Evolutionary conservation across 2,113 vertebrate species (phyloP).

Genomic region (Mixornis gularis): DNA sequence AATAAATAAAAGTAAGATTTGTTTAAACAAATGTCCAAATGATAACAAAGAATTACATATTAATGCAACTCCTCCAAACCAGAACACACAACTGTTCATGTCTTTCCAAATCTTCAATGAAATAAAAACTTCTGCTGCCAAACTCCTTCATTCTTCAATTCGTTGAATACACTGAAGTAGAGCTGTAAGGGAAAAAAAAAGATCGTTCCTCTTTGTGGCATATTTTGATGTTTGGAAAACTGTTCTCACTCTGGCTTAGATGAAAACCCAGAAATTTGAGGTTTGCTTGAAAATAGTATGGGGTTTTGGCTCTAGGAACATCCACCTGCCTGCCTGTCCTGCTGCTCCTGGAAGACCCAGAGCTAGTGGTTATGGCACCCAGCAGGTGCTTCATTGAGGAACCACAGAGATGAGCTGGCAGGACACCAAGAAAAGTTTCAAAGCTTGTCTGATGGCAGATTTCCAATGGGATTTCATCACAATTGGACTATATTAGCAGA

Average conservation of each 20-base stretch:
- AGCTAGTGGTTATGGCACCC: not conserved
- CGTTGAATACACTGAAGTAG: not conserved
- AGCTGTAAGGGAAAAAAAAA: not conserved
- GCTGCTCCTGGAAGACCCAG: not conserved
- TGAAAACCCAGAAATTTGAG: not conserved
- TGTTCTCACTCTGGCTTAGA: not conserved
- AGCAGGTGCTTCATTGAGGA: conserved; percentile 28
- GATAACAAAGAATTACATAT: not conserved
- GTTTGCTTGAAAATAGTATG: not conserved
- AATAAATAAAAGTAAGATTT: not conserved
- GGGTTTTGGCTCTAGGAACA: not conserved
- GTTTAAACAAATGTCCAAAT: not conserved
- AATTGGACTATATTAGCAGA: not conserved
- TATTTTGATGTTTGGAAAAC: not conserved
- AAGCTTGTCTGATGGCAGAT: conserved; percentile 18
- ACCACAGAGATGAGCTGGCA: not conserved
- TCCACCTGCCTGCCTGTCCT: not conserved
- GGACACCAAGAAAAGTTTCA: conserved; percentile 26
- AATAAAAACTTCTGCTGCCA: not conserved
- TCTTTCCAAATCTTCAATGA: not conserved
- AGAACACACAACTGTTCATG: not conserved
- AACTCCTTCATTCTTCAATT: not conserved
- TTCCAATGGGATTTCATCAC: conserved; percentile 14
- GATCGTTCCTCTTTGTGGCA: not conserved
- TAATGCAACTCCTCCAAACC: not conserved